Evolutionary conservation across 1,140 invertebrate species (phyloP), one percentile per base, ranked within the genome.

Genomic region (Rhopalosiphum maidis): DNA sequence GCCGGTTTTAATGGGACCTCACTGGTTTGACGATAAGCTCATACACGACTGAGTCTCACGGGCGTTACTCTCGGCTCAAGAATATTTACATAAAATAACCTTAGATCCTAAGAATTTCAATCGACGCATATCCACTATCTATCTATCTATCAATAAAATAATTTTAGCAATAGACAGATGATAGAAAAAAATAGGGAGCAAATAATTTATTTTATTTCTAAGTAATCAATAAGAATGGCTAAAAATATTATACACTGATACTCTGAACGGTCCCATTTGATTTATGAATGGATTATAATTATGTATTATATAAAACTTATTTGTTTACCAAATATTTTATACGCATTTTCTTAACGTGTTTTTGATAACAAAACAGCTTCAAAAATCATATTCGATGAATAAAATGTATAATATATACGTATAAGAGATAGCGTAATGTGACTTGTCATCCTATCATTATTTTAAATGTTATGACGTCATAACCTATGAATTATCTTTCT

Each of bases 1-100:
- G 46, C 60, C 6, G 23, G 60, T 46, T 91, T 91, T 91, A 91
- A 91, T 91, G 90, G 90, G 43, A 77, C 90, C 25, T 60, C 30
- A 37, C 35, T 35, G 43, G n/a, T 89, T 37, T 23, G 88, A 55
- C 51, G 88, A 55, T 89, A 55, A 89, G 88, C 88, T 41, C 88
- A 55, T 37, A 89, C 51, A 37, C 35, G 88, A 41, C 88, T 22
- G 51, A 37, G 8, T 89, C 48, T 54, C 48, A 54, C 7, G 9
- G 48, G 23, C 43, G 7, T 23, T 6, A 41, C 88, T 41, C 48
- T 89, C 51, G 51, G 48, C 88, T 89, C 35, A 35, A 89, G 88
- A 37, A 89, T 55, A 55, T 89, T 89, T 55, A 55, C 51, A 89
- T 89, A 89, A 55, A 54, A 89, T n/a, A 37, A 37, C 48, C 35